Base-by-base conservation (phyloP, 2,888 invertebrate genomes). In the Drosophila limbata region DNA sequence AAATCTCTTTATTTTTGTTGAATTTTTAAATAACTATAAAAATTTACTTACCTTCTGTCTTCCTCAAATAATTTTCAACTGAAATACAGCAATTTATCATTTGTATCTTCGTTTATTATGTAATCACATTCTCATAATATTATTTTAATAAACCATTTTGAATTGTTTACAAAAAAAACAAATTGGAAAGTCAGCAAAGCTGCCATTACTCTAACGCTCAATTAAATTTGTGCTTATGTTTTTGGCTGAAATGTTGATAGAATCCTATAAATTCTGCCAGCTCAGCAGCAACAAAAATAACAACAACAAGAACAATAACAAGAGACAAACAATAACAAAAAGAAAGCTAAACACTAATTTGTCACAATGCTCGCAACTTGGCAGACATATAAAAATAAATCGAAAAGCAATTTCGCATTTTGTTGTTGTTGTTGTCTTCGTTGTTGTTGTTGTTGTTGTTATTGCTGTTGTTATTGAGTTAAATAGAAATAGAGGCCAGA, bases 331-430 rank as follows among this genome's bases (percentile, higher is more conserved):
- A 69, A 67, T 37, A 50, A 67, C 17, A 56, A 47, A 62, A 62
- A 67, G 19, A 25, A 28, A 64, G 52, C 77, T 74, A 68, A 66
- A 79, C 68, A 81, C 88, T 88, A 86, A 86, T 86, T 86, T 86
- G 85, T 86, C 85, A 86, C 86, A 81, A 78, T 77, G 79, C 84
- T 76, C 73, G 75, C 80, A 78, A 84, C 78, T 87, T 83, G 85
- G 85, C 82, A 81, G 69, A 77, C 79, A 78, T 77, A 73, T 78
- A 73, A 81, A 84, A 86, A 86, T 88, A 86, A 86, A 86, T 86
- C 88, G 85, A 86, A 86, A 86, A 86, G 86, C 85, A 88, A 86
- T 86, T 88, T 86, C 85, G 75, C 68, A 76, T 47, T 37, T 56
- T 17, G 56, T 56, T 56, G 45, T 45, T 53, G 33, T 71, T 55